Conservation (phyloP, 2,888 invertebrate genomes). For the Tyria jacobaeae region DNA sequence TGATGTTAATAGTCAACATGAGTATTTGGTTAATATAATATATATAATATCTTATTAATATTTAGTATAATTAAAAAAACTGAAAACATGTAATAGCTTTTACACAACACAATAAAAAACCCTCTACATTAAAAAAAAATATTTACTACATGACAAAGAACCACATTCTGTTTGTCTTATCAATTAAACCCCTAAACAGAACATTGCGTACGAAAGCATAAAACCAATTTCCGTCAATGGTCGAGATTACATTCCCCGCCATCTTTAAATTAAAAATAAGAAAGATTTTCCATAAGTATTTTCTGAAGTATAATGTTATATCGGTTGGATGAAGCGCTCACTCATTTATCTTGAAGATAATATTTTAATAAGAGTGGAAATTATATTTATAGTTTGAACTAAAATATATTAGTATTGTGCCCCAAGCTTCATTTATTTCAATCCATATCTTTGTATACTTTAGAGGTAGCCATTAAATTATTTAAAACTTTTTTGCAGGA, state of each 20-base stretch:
- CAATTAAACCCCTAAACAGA: slow-evolving; percentile 6
- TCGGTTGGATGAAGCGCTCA: slow-evolving; percentile 15
- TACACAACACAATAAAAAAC: too few species aligned
- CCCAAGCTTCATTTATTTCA: not conserved
- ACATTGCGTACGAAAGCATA: slow-evolving; percentile 36
- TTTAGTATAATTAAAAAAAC: too few species aligned
- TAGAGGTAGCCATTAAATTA: not conserved
- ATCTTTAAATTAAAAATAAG: slow-evolving; percentile 53
- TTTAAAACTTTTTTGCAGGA: too few species aligned
- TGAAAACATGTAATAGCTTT: too few species aligned
- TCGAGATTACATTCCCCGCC: slow-evolving; percentile 37
- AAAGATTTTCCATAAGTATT: slow-evolving; percentile 37
- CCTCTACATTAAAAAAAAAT: too few species aligned
- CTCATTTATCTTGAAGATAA: slow-evolving; percentile 5
- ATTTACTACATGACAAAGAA: not conserved
- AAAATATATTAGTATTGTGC: not conserved
- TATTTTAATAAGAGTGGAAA: slow-evolving; percentile 5
- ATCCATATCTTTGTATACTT: not conserved
- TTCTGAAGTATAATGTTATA: slow-evolving; percentile 29
- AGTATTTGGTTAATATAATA: too few species aligned
- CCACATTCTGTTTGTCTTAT: not conserved
- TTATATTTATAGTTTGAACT: not conserved
- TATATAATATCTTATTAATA: too few species aligned
- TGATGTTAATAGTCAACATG: too few species aligned
- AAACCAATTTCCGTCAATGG: slow-evolving; percentile 48